Evolutionary conservation across 2,888 invertebrate genomes (phyloP), one percentile per base, ranked within the genome.

Genomic region (Cephus pulcher): DNA sequence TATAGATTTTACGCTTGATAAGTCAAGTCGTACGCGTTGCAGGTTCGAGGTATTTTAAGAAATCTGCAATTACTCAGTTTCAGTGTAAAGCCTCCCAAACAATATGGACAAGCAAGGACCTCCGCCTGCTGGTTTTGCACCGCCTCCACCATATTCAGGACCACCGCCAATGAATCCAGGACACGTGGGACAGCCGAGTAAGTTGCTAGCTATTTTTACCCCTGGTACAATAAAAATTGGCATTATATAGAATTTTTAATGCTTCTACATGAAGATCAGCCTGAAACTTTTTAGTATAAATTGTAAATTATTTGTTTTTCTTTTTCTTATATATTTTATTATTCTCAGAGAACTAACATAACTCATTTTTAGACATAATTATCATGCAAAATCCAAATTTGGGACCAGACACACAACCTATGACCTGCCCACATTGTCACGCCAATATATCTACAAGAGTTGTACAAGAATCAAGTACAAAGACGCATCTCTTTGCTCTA

Each of bases 401-500:
- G 71, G 92, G 93, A 3, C 90, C 92, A 0, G 88, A 90, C 34
- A 86, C 93, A 9, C 89, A 91, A 78, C 78, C 86, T 1, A 82
- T 92, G 82, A 89, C 82, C 0, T 93, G 93, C 82, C 93, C 93
- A 1, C 86, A 92, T 75, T 93, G 93, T 80, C 92, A 90, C 12
- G 89, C 90, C 4, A 88, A 86, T 70, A 91, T 93, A 76, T 86
- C 88, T 0, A 92, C 93, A 0, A 82, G 88, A 40, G 88, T 93
- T 4, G 89, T 91, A 80, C 89, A 90, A 1, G 91, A 92, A 83
- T 84, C 93, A 1, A 92, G 91, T 68, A 89, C 91, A 1, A 93
- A 92, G 86, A 93, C 93, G 1, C 93, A 93, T 84, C 80, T 93
- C 15, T 91, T 93, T 76, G 93, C 93, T 3, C 81, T 93, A 30